Evolutionary conservation across 2,797 vertebrate genomes (phyloP), one percentile per base, ranked within the genome.

Genomic region (Crenichthys baileyi): DNA sequence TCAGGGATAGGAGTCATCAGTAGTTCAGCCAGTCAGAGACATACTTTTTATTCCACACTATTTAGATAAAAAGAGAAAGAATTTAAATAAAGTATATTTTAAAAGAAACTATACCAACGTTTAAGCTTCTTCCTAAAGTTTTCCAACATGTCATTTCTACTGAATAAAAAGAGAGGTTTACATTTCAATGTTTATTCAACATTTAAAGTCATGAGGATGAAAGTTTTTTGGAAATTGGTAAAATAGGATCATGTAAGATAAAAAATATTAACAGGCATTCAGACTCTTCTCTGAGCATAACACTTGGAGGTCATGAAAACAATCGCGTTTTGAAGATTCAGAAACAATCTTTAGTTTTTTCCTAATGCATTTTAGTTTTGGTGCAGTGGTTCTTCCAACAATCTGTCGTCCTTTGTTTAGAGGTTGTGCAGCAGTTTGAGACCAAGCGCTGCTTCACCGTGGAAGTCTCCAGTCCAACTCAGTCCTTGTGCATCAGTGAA

Each of bases 391-490:
- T 46, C 24, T 70, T 46, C 24, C 20, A 46, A 9, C 44, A 7
- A 13, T 48, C 24, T 15, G 26, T 26, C 15, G 15, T 26, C n/a
- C 13, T 2, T 55, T 81, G 16, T 18, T 20, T 94, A 95, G 89
- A 94, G 90, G 74, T 92, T 92, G 75, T 95, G 80, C 79, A 96
- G 96, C 70, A 97, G 86, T 87, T 90, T 96, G 70, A 98, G 94
- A 50, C 95, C 96, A 4, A 92, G 89, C 18, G 96, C 96, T 85
- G 95, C 95, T 51, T 88, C 95, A 83, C 93, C 89, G n/a, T 94
- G 92, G 87, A 97, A 97, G 41, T 84, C 93, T 46, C 96, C 96
- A 0, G 79, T 95, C 97, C 97, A 97, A 36, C 95, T 91, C 15
- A 94, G 85, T 73, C 95, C 95, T 39, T 93, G 89, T 68, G 83